Conservation (phyloP, 2,888 invertebrate species). For the Diarsia mendica region DNA sequence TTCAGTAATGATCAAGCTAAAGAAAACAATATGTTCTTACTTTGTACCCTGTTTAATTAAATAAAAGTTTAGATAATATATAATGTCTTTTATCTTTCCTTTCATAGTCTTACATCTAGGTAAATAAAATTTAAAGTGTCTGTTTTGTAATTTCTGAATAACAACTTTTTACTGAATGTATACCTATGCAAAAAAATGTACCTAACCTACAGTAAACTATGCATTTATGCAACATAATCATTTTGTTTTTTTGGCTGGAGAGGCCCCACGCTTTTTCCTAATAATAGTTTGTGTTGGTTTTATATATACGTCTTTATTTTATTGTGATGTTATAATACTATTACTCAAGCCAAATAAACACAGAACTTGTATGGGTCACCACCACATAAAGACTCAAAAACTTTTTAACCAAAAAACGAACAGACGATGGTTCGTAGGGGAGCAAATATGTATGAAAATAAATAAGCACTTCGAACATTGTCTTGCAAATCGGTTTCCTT, state of each 20-base stretch:
- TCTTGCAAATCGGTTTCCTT: neutral
- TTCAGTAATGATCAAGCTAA: constrained; percentile 61
- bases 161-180: too few species aligned
- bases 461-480: neutral
- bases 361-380: too few species aligned
- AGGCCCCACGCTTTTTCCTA: neutral
- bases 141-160: too few species aligned
- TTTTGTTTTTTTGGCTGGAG: too few species aligned
- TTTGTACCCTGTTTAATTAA: constrained; percentile 73
- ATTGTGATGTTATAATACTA: neutral
- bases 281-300: neutral
- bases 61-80: constrained; percentile 68
- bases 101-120: neutral
- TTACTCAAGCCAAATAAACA: neutral
- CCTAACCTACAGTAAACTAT: too few species aligned
- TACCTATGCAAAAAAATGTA: too few species aligned
- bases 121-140: too few species aligned
- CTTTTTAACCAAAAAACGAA: neutral
- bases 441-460: neutral
- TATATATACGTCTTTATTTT: neutral
- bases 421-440: neutral
- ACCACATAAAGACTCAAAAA: neutral
- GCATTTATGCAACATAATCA: too few species aligned
- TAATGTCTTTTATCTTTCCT: constrained; percentile 46
- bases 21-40: constrained; percentile 48